Conservation (phyloP, 2,888 invertebrate species). For the Xanthorhoe spadicearia region DNA sequence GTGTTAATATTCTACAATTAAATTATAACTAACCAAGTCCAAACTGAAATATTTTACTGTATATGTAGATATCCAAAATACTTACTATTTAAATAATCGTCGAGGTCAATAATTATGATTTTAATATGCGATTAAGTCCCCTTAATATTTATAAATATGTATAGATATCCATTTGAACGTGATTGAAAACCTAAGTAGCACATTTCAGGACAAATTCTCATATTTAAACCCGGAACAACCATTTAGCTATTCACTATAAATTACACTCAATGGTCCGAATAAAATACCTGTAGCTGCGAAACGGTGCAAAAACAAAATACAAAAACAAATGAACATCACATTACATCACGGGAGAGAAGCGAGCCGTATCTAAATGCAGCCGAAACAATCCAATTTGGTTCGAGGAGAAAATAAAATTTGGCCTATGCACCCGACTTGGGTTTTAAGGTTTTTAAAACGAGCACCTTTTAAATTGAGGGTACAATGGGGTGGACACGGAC, state of each 20-base stretch:
- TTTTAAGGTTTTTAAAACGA: slow-evolving; percentile 5
- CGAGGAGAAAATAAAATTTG: slow-evolving; percentile 12
- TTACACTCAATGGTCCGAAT: slow-evolving; percentile 18
- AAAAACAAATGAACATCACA: slow-evolving; percentile 25
- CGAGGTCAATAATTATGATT: too few relatives aligned
- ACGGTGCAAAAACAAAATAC: slow-evolving; percentile 26
- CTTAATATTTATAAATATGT: not conserved
- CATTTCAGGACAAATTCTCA: not conserved
- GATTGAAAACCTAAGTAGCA: not conserved
- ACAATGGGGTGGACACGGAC: not conserved
- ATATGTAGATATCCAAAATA: too few relatives aligned
- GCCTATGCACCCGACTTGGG: slow-evolving; percentile 1
- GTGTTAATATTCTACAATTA: too few relatives aligned
- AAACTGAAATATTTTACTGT: too few relatives aligned
- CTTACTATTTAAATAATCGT: too few relatives aligned
- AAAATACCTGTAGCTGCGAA: slow-evolving; percentile 27
- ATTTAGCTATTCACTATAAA: slow-evolving; percentile 20
- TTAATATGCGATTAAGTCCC: too few relatives aligned
- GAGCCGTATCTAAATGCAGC: slow-evolving; percentile 29
- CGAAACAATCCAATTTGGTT: slow-evolving; percentile 27
- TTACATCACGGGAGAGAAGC: slow-evolving; percentile 21
- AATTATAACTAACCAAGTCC: too few relatives aligned
- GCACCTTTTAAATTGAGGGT: not conserved
- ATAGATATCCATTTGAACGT: too few relatives aligned
- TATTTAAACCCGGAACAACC: not conserved